These are phyloP conservation scores for Falco biarmicus DNA, from an alignment of 2,797 vertebrate species.

Conservation along the genomic window DNA sequence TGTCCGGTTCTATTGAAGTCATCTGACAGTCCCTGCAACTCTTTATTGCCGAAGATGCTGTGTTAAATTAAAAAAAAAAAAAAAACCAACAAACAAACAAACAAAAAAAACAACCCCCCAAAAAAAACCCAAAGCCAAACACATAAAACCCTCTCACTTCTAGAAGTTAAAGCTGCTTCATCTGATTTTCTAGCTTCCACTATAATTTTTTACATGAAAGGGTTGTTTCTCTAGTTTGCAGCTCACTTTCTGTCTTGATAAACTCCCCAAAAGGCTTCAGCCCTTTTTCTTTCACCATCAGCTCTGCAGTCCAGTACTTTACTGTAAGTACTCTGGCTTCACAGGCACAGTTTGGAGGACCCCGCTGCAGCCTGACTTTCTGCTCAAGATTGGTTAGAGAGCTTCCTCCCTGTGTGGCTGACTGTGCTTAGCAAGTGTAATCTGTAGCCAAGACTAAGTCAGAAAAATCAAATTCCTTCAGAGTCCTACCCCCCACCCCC, in stretches of 20 bases:
- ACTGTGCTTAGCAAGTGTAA: constrained; percentile 71
- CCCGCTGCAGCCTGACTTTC: constrained; percentile 50
- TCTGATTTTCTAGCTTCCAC: constrained; percentile 25
- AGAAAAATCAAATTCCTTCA: constrained; percentile 51
- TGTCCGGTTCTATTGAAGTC: constrained; percentile 67
- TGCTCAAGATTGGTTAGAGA: constrained; percentile 61
- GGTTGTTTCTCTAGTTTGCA: constrained; percentile 44
- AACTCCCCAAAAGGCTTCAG: constrained; percentile 55
- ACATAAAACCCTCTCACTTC: background rate
- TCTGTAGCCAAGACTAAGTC: constrained; percentile 58
- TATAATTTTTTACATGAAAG: constrained; percentile 50
- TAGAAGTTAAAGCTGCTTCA: constrained; percentile 32
- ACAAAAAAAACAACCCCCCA: too few relatives aligned
- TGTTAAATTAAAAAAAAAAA: constrained; percentile 16
- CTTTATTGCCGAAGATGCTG: constrained; percentile 44
- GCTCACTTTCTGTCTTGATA: constrained; percentile 18
- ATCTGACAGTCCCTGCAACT: constrained; percentile 67
- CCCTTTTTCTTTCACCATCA: constrained; percentile 27
- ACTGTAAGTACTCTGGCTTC: constrained; percentile 39
- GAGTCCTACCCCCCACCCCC: background rate
- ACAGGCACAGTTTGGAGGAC: constrained; percentile 50
- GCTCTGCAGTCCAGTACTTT: constrained; percentile 26
- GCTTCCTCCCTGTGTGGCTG: constrained; percentile 60
- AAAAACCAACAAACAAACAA: background rate
- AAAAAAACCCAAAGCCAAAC: background rate